phyloP scores from a whole-genome alignment of 2,888 invertebrate species.

The Chydorus sphaericus region DNA sequence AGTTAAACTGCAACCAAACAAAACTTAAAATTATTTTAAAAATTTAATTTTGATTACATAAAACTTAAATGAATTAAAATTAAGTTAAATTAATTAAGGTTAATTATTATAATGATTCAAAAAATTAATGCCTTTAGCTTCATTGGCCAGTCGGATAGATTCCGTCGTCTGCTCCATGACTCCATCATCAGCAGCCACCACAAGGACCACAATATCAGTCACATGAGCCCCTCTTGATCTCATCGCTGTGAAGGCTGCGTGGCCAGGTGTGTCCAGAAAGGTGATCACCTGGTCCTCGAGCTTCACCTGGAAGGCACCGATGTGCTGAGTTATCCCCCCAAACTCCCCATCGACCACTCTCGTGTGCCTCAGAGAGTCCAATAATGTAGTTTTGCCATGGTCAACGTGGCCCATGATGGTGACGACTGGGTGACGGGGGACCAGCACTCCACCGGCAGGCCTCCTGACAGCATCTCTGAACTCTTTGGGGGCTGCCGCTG shows the following conservation, averaged over 20 bases:
- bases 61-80: not conserved
- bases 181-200: constrained; percentile 97
- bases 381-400: constrained; percentile 94
- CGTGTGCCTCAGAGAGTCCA: constrained; percentile 74
- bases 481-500: constrained; percentile 30
- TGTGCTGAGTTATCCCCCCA: constrained; percentile 98
- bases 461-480: constrained; percentile 27
- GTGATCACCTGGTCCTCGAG: constrained; percentile 61
- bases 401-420: constrained; percentile 99
- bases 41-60: constrained; percentile 36
- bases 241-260: constrained; percentile 94
- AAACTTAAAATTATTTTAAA: constrained; percentile 57
- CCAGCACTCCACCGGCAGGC: constrained; percentile 34
- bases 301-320: constrained; percentile 82
- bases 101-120: constrained; percentile 9
- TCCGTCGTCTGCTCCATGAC: constrained; percentile 96
- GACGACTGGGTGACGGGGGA: constrained; percentile 76
- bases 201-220: constrained; percentile 90
- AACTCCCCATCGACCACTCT: constrained; percentile 81
- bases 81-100: not conserved
- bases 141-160: constrained; percentile 70
- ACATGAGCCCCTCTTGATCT: constrained; percentile 79
- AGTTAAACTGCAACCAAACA: not conserved
- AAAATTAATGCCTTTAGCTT: constrained; percentile 43
- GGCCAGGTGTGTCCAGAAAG: constrained; percentile 96